These are phyloP conservation scores for Brachionus calyciflorus DNA, from an alignment of 1,140 invertebrate species.

Conservation along the genomic window DNA sequence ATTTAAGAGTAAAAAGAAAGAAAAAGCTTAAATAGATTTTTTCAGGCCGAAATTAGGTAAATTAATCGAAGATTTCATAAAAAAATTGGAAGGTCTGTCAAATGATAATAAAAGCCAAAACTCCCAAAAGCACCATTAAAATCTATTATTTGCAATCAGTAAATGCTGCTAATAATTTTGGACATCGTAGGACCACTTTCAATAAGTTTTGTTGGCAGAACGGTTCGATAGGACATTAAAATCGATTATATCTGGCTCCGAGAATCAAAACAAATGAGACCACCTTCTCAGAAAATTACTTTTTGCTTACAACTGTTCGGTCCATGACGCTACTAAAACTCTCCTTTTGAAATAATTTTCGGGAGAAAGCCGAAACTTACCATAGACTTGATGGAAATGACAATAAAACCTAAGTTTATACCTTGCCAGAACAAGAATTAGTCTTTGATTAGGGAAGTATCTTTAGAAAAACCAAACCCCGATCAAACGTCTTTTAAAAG, in stretches of 20 bases:
- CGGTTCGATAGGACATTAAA: not conserved
- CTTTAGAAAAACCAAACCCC: not conserved
- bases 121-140: not conserved
- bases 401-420: no score
- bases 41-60: not conserved
- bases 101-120: not conserved
- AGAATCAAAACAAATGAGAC: conserved; percentile 9
- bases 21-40: not conserved
- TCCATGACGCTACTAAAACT: not conserved
- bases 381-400: no score
- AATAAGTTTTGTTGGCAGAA: conserved; percentile 47
- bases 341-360: not conserved
- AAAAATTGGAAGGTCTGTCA: no score
- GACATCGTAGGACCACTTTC: conserved; percentile 50
- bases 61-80: no score
- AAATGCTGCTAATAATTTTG: conserved; percentile 17
- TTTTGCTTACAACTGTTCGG: conserved; percentile 19
- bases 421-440: not conserved
- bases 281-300: not conserved
- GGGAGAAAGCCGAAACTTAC: not conserved
- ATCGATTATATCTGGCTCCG: not conserved
- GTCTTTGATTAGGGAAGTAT: not conserved
- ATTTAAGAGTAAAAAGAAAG: not conserved
- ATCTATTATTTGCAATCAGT: not conserved
- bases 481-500: not conserved